Evolutionary conservation across 2,797 vertebrate species (phyloP).

Genomic region (Eulemur coronatus): DNA sequence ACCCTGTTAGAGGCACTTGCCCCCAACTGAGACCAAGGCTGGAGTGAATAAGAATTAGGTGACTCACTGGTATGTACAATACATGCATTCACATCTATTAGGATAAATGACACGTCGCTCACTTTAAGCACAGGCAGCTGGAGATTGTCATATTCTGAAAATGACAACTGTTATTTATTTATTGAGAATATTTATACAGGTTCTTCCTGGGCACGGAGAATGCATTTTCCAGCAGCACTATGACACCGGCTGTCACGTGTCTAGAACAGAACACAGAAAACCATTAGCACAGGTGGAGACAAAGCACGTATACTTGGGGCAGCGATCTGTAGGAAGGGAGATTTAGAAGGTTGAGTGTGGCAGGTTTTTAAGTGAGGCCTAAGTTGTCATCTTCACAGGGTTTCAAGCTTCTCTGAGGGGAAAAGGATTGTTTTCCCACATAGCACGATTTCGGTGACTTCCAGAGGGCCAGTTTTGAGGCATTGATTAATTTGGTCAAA

Average conservation of each 20-base stretch:
- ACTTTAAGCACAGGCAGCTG: constrained; percentile 86
- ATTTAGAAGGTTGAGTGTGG: constrained; percentile 48
- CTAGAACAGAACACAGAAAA: constrained; percentile 28
- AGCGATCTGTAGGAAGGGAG: not conserved
- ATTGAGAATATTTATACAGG: constrained; percentile 88
- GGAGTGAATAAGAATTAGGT: constrained; percentile 87
- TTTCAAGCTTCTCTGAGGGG: constrained; percentile 53
- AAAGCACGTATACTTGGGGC: not conserved
- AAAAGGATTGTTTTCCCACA: constrained; percentile 22
- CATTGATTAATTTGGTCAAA: constrained; percentile 52
- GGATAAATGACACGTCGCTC: constrained; percentile 86
- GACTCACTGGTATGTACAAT: constrained; percentile 83
- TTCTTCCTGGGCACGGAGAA: constrained; percentile 80
- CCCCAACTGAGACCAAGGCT: constrained; percentile 87
- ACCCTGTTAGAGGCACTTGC: constrained; percentile 86
- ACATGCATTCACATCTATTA: constrained; percentile 87
- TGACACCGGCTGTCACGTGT: constrained; percentile 67
- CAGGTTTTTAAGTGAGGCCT: constrained; percentile 45
- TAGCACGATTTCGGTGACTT: constrained; percentile 44
- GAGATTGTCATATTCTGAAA: constrained; percentile 88
- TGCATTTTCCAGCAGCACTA: constrained; percentile 80
- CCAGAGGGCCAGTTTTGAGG: constrained; percentile 5
- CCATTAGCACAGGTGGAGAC: constrained; percentile 62
- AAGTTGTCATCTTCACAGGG: constrained; percentile 55
- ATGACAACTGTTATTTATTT: constrained; percentile 90